These are phyloP conservation scores for Nyctibius grandis DNA, from an alignment of 2,797 vertebrate species.

Conservation along the genomic window DNA sequence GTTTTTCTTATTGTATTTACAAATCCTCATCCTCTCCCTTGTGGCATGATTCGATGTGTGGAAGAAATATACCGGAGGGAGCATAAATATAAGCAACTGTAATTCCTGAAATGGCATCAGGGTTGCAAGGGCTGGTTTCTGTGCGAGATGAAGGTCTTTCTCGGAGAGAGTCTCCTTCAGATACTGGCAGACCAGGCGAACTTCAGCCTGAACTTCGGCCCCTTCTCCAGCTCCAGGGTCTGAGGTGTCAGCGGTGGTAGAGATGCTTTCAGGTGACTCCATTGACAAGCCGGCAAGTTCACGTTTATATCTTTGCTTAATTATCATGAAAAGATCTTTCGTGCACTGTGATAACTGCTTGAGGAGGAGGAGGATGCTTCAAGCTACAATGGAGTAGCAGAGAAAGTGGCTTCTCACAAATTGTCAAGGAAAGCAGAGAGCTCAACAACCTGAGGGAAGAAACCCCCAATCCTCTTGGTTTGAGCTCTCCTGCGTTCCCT, in stretches of 20 bases:
- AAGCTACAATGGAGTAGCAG: background rate
- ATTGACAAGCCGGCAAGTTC: background rate
- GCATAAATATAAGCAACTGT: fast-evolving
- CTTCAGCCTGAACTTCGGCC: background rate
- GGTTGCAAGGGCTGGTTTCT: background rate
- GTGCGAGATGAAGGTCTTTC: background rate
- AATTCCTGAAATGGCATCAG: background rate
- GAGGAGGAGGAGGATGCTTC: background rate
- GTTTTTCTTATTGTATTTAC: background rate
- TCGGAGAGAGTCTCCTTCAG: background rate
- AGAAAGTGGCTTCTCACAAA: background rate
- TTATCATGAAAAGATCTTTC: background rate
- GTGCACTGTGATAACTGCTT: background rate
- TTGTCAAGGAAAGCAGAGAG: background rate
- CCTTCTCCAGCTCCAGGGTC: background rate
- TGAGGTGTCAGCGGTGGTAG: background rate
- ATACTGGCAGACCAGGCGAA: background rate
- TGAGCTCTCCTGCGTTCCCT: background rate
- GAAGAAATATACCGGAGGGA: background rate
- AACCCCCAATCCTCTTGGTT: fast-evolving
- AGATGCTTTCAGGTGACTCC: background rate
- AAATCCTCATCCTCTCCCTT: too few species aligned
- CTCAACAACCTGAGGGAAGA: background rate
- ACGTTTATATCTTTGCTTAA: background rate
- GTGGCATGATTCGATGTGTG: background rate